Evolutionary conservation across 2,888 invertebrate species (phyloP).

Genomic region (Heliconius aoede): DNA sequence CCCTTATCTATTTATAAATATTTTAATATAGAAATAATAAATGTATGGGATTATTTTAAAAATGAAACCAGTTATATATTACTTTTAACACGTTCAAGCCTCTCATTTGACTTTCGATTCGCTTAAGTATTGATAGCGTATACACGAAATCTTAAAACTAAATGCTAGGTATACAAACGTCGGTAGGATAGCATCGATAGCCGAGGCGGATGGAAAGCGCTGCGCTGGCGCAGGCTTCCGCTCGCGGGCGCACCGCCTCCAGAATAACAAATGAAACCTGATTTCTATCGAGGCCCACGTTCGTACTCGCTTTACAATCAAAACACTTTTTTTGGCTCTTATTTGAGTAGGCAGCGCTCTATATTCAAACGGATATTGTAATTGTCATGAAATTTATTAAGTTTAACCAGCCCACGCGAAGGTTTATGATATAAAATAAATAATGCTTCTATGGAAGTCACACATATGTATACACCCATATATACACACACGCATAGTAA

Average conservation of each 20-base stretch:
- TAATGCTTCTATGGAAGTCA: conserved; percentile 20
- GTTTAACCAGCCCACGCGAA: conserved; percentile 34
- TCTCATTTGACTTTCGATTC: not conserved
- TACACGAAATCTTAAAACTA: not conserved
- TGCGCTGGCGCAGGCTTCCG: conserved; percentile 75
- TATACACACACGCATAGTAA: not conserved
- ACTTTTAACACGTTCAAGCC: not conserved
- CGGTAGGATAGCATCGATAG: conserved; percentile 40
- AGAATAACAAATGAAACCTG: conserved; percentile 83
- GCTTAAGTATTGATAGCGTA: not conserved
- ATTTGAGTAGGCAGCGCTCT: conserved; percentile 39
- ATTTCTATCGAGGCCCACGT: conserved; percentile 79
- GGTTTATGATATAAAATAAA: conserved; percentile 14
- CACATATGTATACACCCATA: not conserved
- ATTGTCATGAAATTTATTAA: conserved; percentile 35
- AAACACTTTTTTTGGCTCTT: conserved; percentile 37
- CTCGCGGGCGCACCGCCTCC: conserved; percentile 72
- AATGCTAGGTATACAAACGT: conserved; percentile 23
- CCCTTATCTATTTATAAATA: not conserved
- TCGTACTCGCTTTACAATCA: conserved; percentile 45
- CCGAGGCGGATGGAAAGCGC: conserved; percentile 77
- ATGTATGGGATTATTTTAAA: too few species aligned
- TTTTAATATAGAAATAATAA: not conserved
- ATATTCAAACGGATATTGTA: conserved; percentile 39
- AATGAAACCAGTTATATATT: too few species aligned